A percentile compares a stretch with the other conserved stretches of the same genome.
These are phyloP conservation scores for Spicauda simplicius DNA, from an alignment of 2,888 invertebrate genomes.

Conservation along the genomic window DNA sequence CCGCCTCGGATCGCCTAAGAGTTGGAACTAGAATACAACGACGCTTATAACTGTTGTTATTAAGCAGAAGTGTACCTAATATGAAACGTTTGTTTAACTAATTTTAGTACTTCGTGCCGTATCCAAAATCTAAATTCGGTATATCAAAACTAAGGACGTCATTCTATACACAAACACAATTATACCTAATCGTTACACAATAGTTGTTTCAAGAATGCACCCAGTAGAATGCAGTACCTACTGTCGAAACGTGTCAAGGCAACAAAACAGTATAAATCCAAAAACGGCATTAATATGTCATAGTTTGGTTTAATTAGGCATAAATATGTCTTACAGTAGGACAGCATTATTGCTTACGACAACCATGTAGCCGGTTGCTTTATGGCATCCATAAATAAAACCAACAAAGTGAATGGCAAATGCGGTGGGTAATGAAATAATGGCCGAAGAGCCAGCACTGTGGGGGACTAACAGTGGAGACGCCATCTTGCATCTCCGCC, in stretches of 20 bases:
- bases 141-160: background rate
- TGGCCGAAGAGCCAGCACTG: conserved; percentile 33
- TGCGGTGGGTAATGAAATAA: conserved; percentile 38
- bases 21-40: too few species aligned
- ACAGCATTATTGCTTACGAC: conserved; percentile 39
- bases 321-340: conserved; percentile 40
- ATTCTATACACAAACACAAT: background rate
- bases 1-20: too few species aligned
- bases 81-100: too few species aligned
- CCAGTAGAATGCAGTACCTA: conserved; percentile 6
- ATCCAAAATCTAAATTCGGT: too few species aligned
- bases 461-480: conserved; percentile 28
- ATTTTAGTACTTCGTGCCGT: too few species aligned
- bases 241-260: conserved; percentile 14
- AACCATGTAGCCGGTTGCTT: conserved; percentile 47
- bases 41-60: too few species aligned
- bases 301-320: conserved; percentile 36
- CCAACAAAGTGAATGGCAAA: conserved; percentile 54
- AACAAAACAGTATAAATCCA: conserved; percentile 47
- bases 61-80: too few species aligned
- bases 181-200: background rate
- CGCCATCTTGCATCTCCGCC: conserved; percentile 29
- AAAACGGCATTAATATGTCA: conserved; percentile 43
- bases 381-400: conserved; percentile 66
- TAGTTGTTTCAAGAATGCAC: conserved; percentile 20